Conservation (phyloP, 2,113 vertebrate genomes). For the Petrocephalus microphthalmus region DNA sequence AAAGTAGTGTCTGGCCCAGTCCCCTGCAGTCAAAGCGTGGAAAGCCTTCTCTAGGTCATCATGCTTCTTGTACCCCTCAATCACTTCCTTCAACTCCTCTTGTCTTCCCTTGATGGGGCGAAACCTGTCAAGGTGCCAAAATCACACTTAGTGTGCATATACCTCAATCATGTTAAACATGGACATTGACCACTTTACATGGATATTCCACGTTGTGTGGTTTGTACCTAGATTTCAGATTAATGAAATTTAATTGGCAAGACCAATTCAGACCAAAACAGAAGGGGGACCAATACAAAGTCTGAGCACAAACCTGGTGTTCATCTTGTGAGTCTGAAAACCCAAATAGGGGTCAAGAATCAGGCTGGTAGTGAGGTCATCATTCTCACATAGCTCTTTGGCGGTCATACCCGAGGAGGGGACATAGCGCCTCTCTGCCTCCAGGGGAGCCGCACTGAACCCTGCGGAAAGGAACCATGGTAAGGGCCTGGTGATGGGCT, state of each 20-base stretch:
- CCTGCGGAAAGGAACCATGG: slow-evolving; percentile 47
- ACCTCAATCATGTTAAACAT: not conserved
- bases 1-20: slow-evolving; percentile 91
- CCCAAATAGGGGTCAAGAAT: slow-evolving; percentile 97
- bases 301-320: slow-evolving; percentile 75
- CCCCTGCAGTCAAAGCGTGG: slow-evolving; percentile 81
- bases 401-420: slow-evolving; percentile 98
- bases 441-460: slow-evolving; percentile 74
- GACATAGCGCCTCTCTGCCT: slow-evolving; percentile 90
- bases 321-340: slow-evolving; percentile 99
- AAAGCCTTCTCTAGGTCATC: slow-evolving; percentile 97
- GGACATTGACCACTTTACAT: not conserved
- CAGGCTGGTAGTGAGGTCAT: slow-evolving; percentile 94
- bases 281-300: not conserved
- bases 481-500: not conserved
- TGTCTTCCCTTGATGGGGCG: slow-evolving; percentile 92
- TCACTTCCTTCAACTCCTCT: slow-evolving; percentile 90
- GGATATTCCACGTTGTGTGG: not conserved
- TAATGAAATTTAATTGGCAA: not conserved
- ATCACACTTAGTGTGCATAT: not conserved
- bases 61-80: slow-evolving; percentile 92
- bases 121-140: slow-evolving; percentile 67
- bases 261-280: not conserved
- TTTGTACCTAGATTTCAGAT: not conserved
- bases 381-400: slow-evolving; percentile 97